A percentile compares a stretch with the other conserved stretches of the same genome.
Conservation (phyloP, 1,140 invertebrate genomes). For the Zaprionus kolodkinae region DNA sequence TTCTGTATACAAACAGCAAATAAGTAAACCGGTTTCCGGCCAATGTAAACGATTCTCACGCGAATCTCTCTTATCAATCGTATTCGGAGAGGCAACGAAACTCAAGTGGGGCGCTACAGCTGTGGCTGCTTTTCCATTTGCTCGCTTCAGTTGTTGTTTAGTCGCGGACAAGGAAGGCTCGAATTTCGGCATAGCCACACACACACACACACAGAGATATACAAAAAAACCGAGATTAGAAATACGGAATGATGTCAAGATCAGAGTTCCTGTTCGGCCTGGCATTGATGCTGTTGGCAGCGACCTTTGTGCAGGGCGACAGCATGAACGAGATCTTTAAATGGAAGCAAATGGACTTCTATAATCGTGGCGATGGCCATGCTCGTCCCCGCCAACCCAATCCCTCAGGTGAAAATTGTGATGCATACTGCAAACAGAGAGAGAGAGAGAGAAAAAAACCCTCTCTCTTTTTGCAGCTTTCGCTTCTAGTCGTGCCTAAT, state of each 20-base stretch:
- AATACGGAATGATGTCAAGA: constrained; percentile 47
- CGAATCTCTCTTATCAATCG: constrained; percentile 46
- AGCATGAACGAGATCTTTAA: constrained; percentile 83
- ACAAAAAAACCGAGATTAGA: not conserved
- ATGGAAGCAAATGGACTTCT: constrained; percentile 84
- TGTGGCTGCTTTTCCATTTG: not conserved
- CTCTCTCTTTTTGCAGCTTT: not conserved
- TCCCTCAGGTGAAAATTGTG: constrained; percentile 46
- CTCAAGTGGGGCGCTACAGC: constrained; percentile 3
- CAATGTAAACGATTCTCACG: constrained; percentile 16
- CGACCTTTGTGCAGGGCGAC: constrained; percentile 36
- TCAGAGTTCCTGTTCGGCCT: constrained; percentile 32
- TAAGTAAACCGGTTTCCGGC: constrained; percentile 37
- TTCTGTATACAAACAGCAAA: constrained; percentile 4
- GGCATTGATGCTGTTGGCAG: constrained; percentile 25
- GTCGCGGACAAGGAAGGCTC: constrained; percentile 16
- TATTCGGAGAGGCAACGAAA: not conserved
- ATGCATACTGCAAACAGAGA: not conserved
- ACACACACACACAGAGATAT: not conserved
- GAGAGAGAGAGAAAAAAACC: not conserved
- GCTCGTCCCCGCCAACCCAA: constrained; percentile 12
- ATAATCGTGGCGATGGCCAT: constrained; percentile 67
- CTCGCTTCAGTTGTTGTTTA: constrained; percentile 27
- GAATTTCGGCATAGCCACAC: not conserved
- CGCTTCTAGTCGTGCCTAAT: not conserved